These are phyloP conservation scores for Pogonomyrmex barbatus DNA, from an alignment of 1,140 invertebrate genomes.

Conservation along the genomic window DNA sequence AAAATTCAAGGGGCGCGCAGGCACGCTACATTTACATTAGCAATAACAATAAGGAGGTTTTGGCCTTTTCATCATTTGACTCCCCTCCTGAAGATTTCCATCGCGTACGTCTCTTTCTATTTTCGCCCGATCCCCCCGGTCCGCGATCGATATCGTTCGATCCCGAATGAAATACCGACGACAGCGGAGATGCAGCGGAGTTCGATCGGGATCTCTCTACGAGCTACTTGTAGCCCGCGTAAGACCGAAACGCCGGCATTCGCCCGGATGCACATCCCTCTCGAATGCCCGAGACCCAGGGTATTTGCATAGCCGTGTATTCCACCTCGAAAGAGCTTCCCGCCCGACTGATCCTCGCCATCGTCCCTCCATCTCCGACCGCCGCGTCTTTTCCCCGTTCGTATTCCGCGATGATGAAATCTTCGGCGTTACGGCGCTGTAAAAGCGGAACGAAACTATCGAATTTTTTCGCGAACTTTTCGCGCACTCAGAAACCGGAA, in stretches of 20 bases:
- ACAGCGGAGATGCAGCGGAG: not conserved
- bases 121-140: not conserved
- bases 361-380: constrained; percentile 1
- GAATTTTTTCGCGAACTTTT: constrained; percentile 63
- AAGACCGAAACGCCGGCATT: constrained; percentile 41
- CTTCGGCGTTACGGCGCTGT: constrained; percentile 60
- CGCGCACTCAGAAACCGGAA: not conserved
- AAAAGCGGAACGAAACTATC: constrained; percentile 67
- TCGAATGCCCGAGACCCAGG: constrained; percentile 25
- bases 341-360: constrained; percentile 40
- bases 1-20: not conserved
- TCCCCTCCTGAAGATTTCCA: not conserved
- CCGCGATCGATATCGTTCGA: constrained; percentile 35
- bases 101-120: not conserved
- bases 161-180: constrained; percentile 33
- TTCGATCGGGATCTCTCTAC: constrained; percentile 42
- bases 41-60: not conserved
- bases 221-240: constrained; percentile 44
- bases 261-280: constrained; percentile 28
- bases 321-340: constrained; percentile 63
- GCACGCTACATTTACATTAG: not conserved
- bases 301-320: constrained; percentile 68
- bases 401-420: constrained; percentile 70
- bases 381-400: constrained; percentile 17
- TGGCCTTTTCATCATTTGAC: constrained; percentile 2